phyloP scores from a whole-genome alignment of 2,888 invertebrate genomes.

The Galeruca laticollis region DNA sequence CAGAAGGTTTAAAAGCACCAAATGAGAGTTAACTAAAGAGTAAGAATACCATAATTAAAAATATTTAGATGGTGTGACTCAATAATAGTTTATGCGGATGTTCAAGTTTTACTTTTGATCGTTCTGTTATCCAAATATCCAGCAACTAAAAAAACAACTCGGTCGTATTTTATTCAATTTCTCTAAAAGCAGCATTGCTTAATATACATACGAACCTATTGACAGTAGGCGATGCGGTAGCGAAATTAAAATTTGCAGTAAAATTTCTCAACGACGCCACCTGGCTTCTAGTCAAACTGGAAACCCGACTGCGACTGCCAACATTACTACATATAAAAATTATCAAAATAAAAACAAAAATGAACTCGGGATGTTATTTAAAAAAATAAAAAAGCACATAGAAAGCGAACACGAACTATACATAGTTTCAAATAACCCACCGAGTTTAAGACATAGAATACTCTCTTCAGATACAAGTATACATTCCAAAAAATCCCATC shows the following conservation, averaged over 20 bases:
- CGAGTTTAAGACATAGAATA: conserved; percentile 7
- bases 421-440: conserved; percentile 11
- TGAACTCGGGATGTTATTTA: conserved; percentile 7
- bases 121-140: not conserved
- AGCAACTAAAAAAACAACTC: not conserved
- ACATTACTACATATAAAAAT: conserved; percentile 61
- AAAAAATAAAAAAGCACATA: conserved; percentile 22
- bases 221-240: conserved; percentile 65
- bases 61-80: too few species aligned
- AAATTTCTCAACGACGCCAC: conserved; percentile 70
- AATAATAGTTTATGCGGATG: too few species aligned
- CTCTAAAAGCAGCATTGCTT: conserved; percentile 20
- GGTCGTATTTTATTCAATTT: not conserved
- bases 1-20: too few species aligned
- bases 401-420: conserved; percentile 14
- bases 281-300: conserved; percentile 71
- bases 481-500: not conserved
- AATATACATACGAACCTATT: conserved; percentile 64
- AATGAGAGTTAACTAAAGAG: too few species aligned
- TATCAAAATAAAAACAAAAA: conserved; percentile 39
- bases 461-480: not conserved
- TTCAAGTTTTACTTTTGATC: conserved; percentile 23
- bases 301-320: conserved; percentile 70
- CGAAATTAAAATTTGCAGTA: conserved; percentile 70
- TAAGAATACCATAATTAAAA: too few species aligned